A percentile compares a stretch with the other conserved stretches of the same genome.
phyloP scores from a whole-genome alignment of 2,888 invertebrate species.

The Eucriotettix oculatus region DNA sequence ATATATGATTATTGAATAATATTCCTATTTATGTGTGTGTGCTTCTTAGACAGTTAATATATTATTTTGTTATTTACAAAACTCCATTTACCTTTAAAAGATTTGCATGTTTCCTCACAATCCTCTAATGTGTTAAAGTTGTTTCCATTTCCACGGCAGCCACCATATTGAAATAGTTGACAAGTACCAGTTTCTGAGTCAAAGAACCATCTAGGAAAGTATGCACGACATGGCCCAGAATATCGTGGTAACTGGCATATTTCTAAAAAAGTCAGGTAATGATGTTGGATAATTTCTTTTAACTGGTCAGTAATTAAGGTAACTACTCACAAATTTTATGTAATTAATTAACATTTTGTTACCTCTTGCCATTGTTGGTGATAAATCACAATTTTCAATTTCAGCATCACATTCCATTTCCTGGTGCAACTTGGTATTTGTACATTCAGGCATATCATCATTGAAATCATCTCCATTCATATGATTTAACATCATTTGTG shows the following conservation, averaged over 20 bases:
- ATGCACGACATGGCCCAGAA: slow-evolving; percentile 61
- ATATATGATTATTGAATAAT: no score
- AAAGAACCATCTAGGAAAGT: slow-evolving; percentile 71
- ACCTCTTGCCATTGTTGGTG: slow-evolving; percentile 21
- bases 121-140: slow-evolving; percentile 60
- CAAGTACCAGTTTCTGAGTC: slow-evolving; percentile 53
- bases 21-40: no score
- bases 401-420: slow-evolving; percentile 30
- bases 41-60: no score
- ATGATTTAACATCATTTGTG: background rate
- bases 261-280: slow-evolving; percentile 23
- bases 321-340: no score
- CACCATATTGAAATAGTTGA: slow-evolving; percentile 70
- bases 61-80: no score
- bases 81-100: slow-evolving; percentile 28
- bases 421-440: slow-evolving; percentile 19
- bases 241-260: slow-evolving; percentile 46
- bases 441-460: background rate
- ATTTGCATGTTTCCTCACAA: slow-evolving; percentile 47
- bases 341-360: slow-evolving; percentile 1
- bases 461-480: background rate
- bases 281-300: background rate
- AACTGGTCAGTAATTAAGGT: no score
- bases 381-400: slow-evolving; percentile 21
- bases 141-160: slow-evolving; percentile 79